Evolutionary conservation across 92 coral and sea anemone species (phyloP), one percentile per base, ranked within the genome.

Genomic region (Paragorgia papillata): DNA sequence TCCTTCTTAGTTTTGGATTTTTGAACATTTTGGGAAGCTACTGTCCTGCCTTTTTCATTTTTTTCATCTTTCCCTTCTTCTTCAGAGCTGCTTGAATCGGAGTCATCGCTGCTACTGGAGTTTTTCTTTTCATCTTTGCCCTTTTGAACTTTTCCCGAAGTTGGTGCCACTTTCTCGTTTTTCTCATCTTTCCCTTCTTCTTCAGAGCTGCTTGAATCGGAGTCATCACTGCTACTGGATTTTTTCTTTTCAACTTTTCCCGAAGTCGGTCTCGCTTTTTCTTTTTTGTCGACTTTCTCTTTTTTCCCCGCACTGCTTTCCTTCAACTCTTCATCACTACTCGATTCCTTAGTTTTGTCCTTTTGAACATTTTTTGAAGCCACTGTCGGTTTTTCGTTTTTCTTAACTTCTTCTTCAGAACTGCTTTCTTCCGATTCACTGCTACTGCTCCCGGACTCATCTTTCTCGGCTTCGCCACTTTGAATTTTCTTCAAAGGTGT

Each of bases 311-410:
- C 29, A 18, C 75, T 37, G 35, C 57, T 44, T 24, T 67, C 73
- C 1, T 46, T 34, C 9, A 29, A 31, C 9, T 66, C 73, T 37
- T 53, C 41, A 3, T 34, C 22, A 48, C 55, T 48, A 21, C 82
- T 84, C 20, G 83, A 76, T 20, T 76, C 78, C 37, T 33, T 51
- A 34, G 46, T 44, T 28, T 54, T 76, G n/a, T n/a, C n/a, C n/a
- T n/a, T n/a, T n/a, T n/a, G n/a, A n/a, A n/a, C n/a, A n/a, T n/a
- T n/a, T n/a, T n/a, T n/a, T n/a, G n/a, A n/a, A n/a, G n/a, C n/a
- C 29, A 40, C 68, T 7, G 30, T 54, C 5, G 22, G 21, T 31
- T 70, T 70, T 40, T 46, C 40, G 5, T 62, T 40, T 46, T 55
- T 3, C 76, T 54, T 70, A 7, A 20, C 40, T 10, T 49, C 24